phyloP scores from a whole-genome alignment of 1,140 invertebrate species.

The Drosophila tropicalis region DNA sequence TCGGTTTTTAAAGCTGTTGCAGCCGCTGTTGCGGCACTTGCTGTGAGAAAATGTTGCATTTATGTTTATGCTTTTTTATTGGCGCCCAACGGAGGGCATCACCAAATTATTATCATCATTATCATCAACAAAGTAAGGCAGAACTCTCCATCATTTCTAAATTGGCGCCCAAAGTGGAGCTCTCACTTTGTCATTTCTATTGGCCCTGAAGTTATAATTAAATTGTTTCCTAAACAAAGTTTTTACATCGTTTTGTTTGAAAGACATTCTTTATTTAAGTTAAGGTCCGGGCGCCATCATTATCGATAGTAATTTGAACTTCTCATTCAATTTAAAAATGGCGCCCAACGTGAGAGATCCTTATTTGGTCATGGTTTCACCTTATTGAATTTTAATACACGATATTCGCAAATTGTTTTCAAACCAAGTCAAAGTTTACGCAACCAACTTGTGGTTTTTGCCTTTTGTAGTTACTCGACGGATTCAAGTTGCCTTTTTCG shows the following conservation, averaged over 20 bases:
- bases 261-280: not conserved
- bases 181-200: conserved; percentile 5
- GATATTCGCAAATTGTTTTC: conserved; percentile 72
- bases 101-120: conserved; percentile 13
- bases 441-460: conserved; percentile 42
- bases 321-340: conserved; percentile 47
- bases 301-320: not conserved
- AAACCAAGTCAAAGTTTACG: conserved; percentile 55
- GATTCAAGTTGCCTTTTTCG: conserved; percentile 32
- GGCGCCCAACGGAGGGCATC: conserved; percentile 5
- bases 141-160: conserved; percentile 11
- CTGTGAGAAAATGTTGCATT: conserved; percentile 52
- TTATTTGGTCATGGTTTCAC: conserved; percentile 34
- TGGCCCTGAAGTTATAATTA: not conserved
- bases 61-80: conserved; percentile 16
- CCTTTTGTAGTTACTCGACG: conserved; percentile 29
- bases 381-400: conserved; percentile 71
- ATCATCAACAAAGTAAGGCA: conserved; percentile 20
- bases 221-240: not conserved
- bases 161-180: conserved; percentile 8
- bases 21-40: conserved; percentile 42
- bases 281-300: not conserved
- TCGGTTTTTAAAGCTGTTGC: conserved; percentile 5
- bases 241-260: not conserved
- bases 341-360: conserved; percentile 19